These are phyloP conservation scores for Microplitis manilae DNA, from an alignment of 2,888 invertebrate species.

Conservation along the genomic window DNA sequence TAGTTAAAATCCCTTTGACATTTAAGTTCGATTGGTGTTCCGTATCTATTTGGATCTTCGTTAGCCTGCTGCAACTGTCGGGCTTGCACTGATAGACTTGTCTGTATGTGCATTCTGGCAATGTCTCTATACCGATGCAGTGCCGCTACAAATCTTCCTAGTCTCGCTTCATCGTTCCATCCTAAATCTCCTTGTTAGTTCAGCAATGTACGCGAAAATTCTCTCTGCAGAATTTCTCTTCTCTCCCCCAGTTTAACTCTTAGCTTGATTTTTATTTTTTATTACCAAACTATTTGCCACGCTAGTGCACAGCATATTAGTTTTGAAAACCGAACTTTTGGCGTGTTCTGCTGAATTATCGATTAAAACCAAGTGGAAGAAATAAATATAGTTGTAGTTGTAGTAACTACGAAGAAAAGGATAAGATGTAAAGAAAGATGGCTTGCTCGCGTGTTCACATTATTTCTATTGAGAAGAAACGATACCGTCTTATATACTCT, in stretches of 20 bases:
- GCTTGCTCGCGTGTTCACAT: background rate
- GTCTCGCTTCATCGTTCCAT: background rate
- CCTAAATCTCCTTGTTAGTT: background rate
- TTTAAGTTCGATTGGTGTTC: constrained; percentile 26
- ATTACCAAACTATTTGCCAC: constrained; percentile 5
- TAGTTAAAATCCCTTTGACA: constrained; percentile 23
- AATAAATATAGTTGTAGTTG: background rate
- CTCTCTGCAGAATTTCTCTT: background rate
- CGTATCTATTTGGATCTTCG: constrained; percentile 21
- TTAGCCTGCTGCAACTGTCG: constrained; percentile 19
- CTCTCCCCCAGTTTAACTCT: background rate
- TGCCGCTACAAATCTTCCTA: background rate
- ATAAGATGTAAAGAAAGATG: background rate
- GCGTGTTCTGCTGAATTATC: constrained; percentile 8
- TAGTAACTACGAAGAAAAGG: background rate
- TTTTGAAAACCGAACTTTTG: background rate
- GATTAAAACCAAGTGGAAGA: constrained; percentile 5
- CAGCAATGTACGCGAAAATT: constrained; percentile 13
- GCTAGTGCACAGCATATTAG: background rate
- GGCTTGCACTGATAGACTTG: background rate
- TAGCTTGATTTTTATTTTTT: background rate
- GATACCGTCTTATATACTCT: background rate
- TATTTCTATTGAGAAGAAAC: background rate
- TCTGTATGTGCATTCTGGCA: background rate
- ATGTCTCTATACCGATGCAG: background rate